These are phyloP conservation scores for Helarctos malayanus DNA, from an alignment of 2,797 vertebrate species.

Conservation along the genomic window DNA sequence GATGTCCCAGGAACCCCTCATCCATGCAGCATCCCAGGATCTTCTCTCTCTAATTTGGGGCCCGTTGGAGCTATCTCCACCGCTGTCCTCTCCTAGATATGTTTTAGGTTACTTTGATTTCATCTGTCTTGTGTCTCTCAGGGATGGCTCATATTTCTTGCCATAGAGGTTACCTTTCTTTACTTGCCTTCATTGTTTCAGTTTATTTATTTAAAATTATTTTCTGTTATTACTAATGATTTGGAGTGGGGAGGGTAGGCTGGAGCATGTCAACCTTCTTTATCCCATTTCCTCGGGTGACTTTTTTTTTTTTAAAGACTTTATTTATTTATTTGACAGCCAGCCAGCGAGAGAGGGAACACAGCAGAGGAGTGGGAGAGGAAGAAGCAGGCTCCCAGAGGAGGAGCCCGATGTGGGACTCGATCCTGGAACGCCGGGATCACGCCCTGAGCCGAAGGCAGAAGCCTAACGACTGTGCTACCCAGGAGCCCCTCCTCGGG, in stretches of 20 bases:
- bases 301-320: neutral
- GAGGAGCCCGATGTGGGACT: too few relatives aligned
- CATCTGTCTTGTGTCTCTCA: neutral
- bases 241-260: neutral
- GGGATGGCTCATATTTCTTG: neutral
- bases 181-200: neutral
- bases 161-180: neutral
- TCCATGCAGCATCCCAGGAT: neutral
- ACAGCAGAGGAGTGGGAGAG: too few relatives aligned
- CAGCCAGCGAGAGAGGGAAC: too few relatives aligned
- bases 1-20: neutral
- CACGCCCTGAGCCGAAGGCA: too few relatives aligned
- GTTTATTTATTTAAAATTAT: conserved; percentile 12
- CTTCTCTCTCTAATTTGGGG: neutral
- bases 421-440: accelerated
- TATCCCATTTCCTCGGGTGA: neutral
- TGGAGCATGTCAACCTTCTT: neutral
- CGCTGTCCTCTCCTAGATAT: neutral
- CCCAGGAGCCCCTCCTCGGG: neutral
- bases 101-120: conserved; percentile 10
- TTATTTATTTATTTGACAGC: too few relatives aligned
- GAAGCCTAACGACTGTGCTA: too few relatives aligned
- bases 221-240: neutral
- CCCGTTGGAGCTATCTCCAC: neutral
- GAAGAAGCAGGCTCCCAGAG: too few relatives aligned